Percentiles rank a stretch among this genome's conserved stretches.
phyloP scores from a whole-genome alignment of 2,888 invertebrate species.

The Drosophila prostipennis region DNA sequence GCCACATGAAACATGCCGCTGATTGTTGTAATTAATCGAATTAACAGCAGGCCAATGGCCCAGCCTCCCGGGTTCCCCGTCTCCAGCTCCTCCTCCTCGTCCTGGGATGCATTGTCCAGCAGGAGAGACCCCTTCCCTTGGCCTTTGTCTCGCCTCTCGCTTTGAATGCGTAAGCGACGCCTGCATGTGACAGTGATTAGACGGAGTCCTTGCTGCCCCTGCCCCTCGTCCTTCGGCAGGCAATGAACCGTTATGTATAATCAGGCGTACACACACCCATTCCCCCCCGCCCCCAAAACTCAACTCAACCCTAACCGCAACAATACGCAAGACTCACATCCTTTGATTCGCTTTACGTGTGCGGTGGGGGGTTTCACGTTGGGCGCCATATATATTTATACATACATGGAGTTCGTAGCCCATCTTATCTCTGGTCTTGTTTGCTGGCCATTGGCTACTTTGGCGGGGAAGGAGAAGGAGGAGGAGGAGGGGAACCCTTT shows the following conservation, averaged over 20 bases:
- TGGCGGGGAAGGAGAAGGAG: background rate
- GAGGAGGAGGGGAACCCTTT: conserved; percentile 48
- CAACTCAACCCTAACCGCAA: conserved; percentile 7
- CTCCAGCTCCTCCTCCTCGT: background rate
- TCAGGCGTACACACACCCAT: conserved; percentile 40
- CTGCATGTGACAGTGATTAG: conserved; percentile 83
- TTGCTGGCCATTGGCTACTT: conserved; percentile 68
- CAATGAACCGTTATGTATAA: conserved; percentile 72
- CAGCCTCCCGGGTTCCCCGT: background rate
- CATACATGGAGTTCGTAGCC: conserved; percentile 8
- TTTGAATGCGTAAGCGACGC: conserved; percentile 75
- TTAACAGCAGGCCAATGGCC: conserved; percentile 73
- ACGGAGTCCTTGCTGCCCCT: conserved; percentile 60
- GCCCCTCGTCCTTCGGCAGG: conserved; percentile 29
- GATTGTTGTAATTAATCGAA: conserved; percentile 84
- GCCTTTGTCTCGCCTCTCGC: conserved; percentile 69
- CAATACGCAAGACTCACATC: conserved; percentile 11
- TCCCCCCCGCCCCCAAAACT: background rate
- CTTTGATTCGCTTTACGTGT: background rate
- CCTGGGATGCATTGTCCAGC: conserved; percentile 20
- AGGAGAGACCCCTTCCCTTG: background rate
- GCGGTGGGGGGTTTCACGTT: background rate
- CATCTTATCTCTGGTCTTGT: conserved; percentile 21
- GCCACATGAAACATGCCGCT: conserved; percentile 79
- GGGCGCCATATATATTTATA: background rate